phyloP scores from a whole-genome alignment of 2,797 vertebrate species.

The Knipowitschia caucasica region DNA sequence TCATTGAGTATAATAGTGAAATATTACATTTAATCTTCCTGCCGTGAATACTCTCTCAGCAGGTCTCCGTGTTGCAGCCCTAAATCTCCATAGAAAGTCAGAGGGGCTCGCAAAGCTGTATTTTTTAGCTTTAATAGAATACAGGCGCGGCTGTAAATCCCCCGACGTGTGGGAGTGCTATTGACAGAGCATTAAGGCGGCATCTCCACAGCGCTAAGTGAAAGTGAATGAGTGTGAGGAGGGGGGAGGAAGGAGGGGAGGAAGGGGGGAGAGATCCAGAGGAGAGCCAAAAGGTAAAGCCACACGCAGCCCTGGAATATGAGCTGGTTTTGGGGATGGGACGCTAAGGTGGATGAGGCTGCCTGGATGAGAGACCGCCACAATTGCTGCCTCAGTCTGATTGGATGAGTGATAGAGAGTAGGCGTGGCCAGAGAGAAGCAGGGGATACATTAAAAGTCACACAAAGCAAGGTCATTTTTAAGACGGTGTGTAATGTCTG shows the following conservation, averaged over 20 bases:
- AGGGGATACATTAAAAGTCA: constrained; percentile 1
- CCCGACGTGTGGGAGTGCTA: constrained; percentile 1
- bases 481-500: constrained; percentile 5
- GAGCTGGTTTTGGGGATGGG: background rate
- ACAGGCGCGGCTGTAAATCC: constrained; percentile 4
- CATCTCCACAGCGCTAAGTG: constrained; percentile 8
- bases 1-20: background rate
- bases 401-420: background rate
- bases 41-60: constrained; percentile 7
- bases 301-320: background rate
- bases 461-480: constrained; percentile 12
- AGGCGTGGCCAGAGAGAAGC: background rate
- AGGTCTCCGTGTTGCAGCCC: constrained; percentile 4
- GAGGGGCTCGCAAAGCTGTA: constrained; percentile 6
- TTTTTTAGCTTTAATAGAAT: constrained; percentile 9
- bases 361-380: background rate
- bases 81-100: constrained; percentile 9
- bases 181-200: constrained; percentile 12
- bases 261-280: background rate
- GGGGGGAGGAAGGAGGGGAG: background rate
- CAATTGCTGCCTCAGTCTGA: background rate
- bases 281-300: constrained; percentile 7
- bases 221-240: constrained; percentile 2
- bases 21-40: constrained; percentile 7
- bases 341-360: background rate